Percentiles rank a stretch among this genome's conserved stretches.
phyloP scores from a whole-genome alignment of 2,797 vertebrate species.

The Lutjanus campechanus region DNA sequence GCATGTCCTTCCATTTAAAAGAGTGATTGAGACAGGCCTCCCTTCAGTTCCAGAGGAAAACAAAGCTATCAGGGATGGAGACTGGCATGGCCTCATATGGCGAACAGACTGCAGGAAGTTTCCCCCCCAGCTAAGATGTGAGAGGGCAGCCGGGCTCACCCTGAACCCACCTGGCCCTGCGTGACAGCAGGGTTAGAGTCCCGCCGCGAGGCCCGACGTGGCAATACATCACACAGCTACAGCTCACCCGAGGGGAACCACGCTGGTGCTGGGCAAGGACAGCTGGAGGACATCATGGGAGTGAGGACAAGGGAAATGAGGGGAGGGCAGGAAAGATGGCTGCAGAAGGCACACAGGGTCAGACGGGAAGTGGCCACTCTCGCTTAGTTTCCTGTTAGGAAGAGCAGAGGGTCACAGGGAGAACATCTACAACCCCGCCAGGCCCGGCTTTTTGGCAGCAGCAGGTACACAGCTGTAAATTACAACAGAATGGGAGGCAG shows the following conservation, averaged over 20 bases:
- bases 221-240: conserved; percentile 68
- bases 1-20: conserved; percentile 53
- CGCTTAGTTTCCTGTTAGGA: conserved; percentile 72
- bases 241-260: conserved; percentile 46
- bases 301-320: conserved; percentile 52
- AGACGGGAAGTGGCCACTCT: conserved; percentile 71
- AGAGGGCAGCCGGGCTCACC: conserved; percentile 57
- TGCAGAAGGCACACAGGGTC: conserved; percentile 54
- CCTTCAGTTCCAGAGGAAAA: conserved; percentile 55
- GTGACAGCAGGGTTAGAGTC: conserved; percentile 63
- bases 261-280: conserved; percentile 60
- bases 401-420: conserved; percentile 49
- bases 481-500: conserved; percentile 17
- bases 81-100: conserved; percentile 22
- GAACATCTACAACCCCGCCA: conserved; percentile 45
- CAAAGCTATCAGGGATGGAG: conserved; percentile 51
- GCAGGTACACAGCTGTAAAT: conserved; percentile 35
- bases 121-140: conserved; percentile 31
- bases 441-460: conserved; percentile 31
- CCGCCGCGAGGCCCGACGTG: conserved; percentile 53
- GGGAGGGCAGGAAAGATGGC: conserved; percentile 66
- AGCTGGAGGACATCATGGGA: conserved; percentile 70
- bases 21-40: conserved; percentile 42
- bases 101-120: conserved; percentile 46
- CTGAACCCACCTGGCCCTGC: conserved; percentile 61